These are phyloP conservation scores for Sturnus vulgaris DNA, from an alignment of 2,113 vertebrate genomes.

Conservation along the genomic window DNA sequence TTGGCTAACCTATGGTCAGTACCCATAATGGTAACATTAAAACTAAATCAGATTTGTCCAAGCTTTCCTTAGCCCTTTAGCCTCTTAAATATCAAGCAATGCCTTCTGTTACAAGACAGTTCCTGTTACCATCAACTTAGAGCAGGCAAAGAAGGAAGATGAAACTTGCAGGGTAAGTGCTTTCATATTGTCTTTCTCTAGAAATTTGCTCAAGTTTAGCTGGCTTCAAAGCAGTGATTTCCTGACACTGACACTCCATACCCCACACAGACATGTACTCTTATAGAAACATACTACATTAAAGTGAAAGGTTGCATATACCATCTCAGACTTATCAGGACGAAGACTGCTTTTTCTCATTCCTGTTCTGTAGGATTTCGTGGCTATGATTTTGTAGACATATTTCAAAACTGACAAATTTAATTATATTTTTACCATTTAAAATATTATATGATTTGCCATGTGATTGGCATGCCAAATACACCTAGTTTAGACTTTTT, in stretches of 20 bases:
- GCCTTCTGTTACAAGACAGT: neutral
- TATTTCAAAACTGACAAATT: neutral
- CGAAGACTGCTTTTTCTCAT: neutral
- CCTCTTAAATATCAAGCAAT: neutral
- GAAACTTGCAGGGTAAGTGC: neutral
- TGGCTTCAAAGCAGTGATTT: neutral
- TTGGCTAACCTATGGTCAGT: neutral
- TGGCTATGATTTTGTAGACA: neutral
- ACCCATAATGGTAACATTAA: neutral
- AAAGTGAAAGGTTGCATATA: neutral
- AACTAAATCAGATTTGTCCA: neutral
- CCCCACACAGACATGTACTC: neutral
- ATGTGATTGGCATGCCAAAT: neutral
- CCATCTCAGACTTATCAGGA: neutral
- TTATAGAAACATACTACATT: neutral
- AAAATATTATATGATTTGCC: neutral
- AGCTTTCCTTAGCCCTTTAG: neutral
- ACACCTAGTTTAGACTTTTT: neutral
- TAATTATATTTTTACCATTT: neutral
- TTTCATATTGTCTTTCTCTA: neutral
- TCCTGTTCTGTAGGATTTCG: neutral
- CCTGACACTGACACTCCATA: neutral
- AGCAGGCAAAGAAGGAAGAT: neutral
- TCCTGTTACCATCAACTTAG: neutral
- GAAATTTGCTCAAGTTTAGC: neutral